These are phyloP conservation scores for Ia io DNA, from an alignment of 2,113 vertebrate species.

Conservation along the genomic window DNA sequence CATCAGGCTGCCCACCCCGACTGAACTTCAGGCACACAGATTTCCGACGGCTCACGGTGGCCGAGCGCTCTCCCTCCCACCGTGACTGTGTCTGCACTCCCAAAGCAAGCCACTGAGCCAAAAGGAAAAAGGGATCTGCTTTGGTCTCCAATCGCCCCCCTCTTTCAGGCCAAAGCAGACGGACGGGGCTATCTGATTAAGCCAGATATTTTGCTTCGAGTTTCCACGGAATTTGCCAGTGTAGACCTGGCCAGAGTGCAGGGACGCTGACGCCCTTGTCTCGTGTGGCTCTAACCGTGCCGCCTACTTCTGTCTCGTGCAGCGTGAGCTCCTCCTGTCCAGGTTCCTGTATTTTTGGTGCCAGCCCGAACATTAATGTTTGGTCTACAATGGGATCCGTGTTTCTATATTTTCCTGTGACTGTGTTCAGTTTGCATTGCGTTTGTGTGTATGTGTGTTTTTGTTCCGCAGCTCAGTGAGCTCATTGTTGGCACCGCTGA, in stretches of 20 bases:
- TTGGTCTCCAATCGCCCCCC: not conserved
- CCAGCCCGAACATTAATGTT: slow-evolving; percentile 79
- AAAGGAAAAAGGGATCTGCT: not conserved
- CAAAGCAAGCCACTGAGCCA: slow-evolving; percentile 53
- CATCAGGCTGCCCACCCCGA: not conserved
- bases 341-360: slow-evolving; percentile 75
- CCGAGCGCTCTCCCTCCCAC: slow-evolving; percentile 43
- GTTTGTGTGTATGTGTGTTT: slow-evolving; percentile 76
- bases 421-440: slow-evolving; percentile 80
- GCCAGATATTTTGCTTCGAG: slow-evolving; percentile 6
- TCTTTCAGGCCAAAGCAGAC: slow-evolving; percentile 53
- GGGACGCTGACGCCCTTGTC: slow-evolving; percentile 83
- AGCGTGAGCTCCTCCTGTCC: slow-evolving; percentile 67
- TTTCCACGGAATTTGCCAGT: not conserved
- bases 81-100: slow-evolving; percentile 23
- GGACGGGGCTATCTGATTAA: not conserved
- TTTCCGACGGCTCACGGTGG: not conserved
- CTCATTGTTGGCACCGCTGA: slow-evolving; percentile 80
- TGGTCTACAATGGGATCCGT: slow-evolving; percentile 78
- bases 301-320: slow-evolving; percentile 70
- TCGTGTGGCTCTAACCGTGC: slow-evolving; percentile 78
- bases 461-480: slow-evolving; percentile 77
- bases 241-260: slow-evolving; percentile 79
- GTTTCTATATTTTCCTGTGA: slow-evolving; percentile 79
- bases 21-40: slow-evolving; percentile 52